Conservation (phyloP, 1,140 invertebrate genomes). For the Anthonomus grandis region DNA sequence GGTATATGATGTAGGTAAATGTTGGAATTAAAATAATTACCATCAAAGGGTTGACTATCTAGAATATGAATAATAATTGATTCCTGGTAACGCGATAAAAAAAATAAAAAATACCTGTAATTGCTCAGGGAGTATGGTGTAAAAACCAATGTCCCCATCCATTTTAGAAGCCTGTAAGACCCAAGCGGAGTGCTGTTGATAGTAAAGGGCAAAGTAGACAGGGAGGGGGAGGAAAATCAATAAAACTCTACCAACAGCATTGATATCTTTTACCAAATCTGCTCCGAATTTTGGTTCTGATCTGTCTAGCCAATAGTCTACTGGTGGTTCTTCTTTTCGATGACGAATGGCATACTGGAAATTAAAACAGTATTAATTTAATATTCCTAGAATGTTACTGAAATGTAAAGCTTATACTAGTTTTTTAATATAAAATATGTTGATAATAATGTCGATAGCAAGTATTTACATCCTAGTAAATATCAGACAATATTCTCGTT, state of each 20-base stretch:
- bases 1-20: constrained; percentile 72
- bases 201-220: constrained; percentile 86
- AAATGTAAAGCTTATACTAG: no score
- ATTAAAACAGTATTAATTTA: no score
- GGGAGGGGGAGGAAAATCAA: constrained; percentile 79
- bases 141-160: constrained; percentile 73
- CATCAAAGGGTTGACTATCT: constrained; percentile 78
- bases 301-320: constrained; percentile 78
- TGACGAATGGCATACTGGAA: constrained; percentile 13
- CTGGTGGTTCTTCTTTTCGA: constrained; percentile 25
- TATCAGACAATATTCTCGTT: no score
- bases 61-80: neutral
- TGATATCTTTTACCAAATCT: constrained; percentile 71
- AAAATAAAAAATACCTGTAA: constrained; percentile 62
- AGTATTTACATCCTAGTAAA: no score
- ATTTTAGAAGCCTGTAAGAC: constrained; percentile 90
- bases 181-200: constrained; percentile 91
- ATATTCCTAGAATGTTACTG: no score
- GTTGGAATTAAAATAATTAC: constrained; percentile 85
- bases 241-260: constrained; percentile 67
- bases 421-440: no score
- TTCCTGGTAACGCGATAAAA: no score
- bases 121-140: constrained; percentile 80
- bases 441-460: no score
- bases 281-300: constrained; percentile 70